These are phyloP conservation scores for Pogonus chalceus DNA, from an alignment of 1,140 invertebrate genomes.

Conservation along the genomic window DNA sequence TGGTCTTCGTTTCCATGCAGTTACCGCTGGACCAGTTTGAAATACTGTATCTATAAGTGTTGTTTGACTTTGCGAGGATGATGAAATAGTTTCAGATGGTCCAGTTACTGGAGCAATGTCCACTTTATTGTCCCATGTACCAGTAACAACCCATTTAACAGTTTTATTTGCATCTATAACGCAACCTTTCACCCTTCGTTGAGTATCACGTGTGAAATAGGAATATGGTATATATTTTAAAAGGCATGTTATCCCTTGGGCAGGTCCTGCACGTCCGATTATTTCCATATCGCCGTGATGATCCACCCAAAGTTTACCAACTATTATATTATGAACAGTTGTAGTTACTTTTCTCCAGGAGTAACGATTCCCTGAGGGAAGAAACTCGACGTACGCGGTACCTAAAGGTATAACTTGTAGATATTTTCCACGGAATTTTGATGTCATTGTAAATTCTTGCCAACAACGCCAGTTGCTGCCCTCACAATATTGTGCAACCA, in stretches of 20 bases:
- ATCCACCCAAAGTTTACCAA: constrained; percentile 98
- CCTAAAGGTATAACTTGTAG: constrained; percentile 85
- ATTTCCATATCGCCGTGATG: constrained; percentile 98
- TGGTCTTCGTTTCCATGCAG: constrained; percentile 76
- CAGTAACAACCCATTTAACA: constrained; percentile 75
- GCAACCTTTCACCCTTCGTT: constrained; percentile 76
- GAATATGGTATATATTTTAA: constrained; percentile 95
- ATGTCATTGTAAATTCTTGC: constrained; percentile 98
- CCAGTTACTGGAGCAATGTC: constrained; percentile 86
- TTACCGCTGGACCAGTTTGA: constrained; percentile 75
- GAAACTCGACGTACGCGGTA: constrained; percentile 71
- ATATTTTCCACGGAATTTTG: constrained; percentile 97
- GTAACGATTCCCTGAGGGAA: constrained; percentile 71
- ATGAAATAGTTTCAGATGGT: constrained; percentile 52
- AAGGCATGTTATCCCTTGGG: constrained; percentile 84
- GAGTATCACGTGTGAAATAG: constrained; percentile 92
- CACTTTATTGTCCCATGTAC: constrained; percentile 92
- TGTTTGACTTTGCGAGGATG: no score
- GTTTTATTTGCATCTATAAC: constrained; percentile 58
- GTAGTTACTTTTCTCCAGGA: constrained; percentile 98
- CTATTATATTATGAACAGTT: constrained; percentile 98
- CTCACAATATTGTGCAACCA: constrained; percentile 88
- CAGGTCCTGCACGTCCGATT: constrained; percentile 49
- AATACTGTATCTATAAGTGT: constrained; percentile 89
- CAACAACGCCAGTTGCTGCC: constrained; percentile 86